Evolutionary conservation across 2,797 vertebrate species (phyloP).

Genomic region (Fistularia commersonii): DNA sequence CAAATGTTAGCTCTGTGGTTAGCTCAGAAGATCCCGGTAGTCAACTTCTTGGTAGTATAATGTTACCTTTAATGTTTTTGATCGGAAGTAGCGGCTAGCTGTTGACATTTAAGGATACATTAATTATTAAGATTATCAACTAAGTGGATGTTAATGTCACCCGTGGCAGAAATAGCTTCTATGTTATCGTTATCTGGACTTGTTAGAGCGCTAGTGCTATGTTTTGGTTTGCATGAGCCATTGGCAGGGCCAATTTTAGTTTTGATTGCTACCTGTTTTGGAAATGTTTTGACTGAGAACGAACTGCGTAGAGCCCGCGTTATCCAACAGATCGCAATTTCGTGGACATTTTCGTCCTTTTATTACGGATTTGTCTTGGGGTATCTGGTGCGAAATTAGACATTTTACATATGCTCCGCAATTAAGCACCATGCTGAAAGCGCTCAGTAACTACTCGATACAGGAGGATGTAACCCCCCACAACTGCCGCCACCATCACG

Average conservation of each 20-base stretch:
- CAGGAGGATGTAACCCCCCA: conserved; percentile 62
- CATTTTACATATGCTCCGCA: conserved; percentile 11
- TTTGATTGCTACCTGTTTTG: conserved; percentile 29
- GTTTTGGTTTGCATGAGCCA: conserved; percentile 6
- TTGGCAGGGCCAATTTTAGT: conserved; percentile 10
- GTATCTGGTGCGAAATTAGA: not conserved
- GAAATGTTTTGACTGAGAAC: conserved; percentile 35
- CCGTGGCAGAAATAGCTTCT: not conserved
- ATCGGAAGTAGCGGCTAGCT: conserved; percentile 27
- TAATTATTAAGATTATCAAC: conserved; percentile 25
- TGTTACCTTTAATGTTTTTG: conserved; percentile 24
- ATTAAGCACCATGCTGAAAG: conserved; percentile 30
- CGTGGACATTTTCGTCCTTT: not conserved
- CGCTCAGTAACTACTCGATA: conserved; percentile 39
- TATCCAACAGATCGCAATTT: not conserved
- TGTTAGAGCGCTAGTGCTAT: not conserved
- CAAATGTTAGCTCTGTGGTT: conserved; percentile 18
- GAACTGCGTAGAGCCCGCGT: conserved; percentile 6
- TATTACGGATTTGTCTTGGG: too few relatives aligned
- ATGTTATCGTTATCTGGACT: not conserved
- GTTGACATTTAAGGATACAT: conserved; percentile 9
- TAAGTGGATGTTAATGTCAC: conserved; percentile 3
- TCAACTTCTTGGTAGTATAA: conserved; percentile 39
- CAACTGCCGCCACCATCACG: conserved; percentile 62
- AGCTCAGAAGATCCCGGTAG: conserved; percentile 17